Conservation (phyloP, 2,113 vertebrate genomes). For the Opisthocomus hoazin region DNA sequence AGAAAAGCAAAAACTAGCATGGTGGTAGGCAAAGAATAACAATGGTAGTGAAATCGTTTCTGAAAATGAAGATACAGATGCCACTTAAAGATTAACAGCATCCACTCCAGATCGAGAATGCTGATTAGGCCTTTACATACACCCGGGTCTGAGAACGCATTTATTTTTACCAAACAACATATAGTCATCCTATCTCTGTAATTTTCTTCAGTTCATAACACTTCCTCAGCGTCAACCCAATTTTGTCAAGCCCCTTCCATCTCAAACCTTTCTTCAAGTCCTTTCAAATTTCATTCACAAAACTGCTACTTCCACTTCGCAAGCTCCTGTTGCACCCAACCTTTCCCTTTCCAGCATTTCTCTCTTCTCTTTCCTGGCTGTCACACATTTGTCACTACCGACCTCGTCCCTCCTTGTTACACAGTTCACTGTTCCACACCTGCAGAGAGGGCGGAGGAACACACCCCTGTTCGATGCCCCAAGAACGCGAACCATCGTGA, state of each 20-base stretch:
- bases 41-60: background rate
- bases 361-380: background rate
- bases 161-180: background rate
- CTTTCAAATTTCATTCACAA: background rate
- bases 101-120: background rate
- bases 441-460: rapidly evolving
- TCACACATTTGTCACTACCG: rapidly evolving
- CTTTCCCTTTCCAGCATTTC: background rate
- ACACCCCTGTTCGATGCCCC: rapidly evolving
- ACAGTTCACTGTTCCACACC: too few species aligned
- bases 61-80: background rate
- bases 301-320: background rate
- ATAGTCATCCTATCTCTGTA: rapidly evolving
- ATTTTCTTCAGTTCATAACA: background rate
- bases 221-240: background rate
- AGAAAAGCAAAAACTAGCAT: background rate
- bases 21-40: background rate
- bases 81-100: background rate
- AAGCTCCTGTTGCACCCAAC: rapidly evolving
- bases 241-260: background rate
- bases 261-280: background rate
- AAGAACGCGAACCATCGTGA: rapidly evolving
- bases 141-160: rapidly evolving
- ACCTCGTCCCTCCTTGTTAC: background rate
- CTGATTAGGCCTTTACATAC: background rate